Percentiles rank a stretch among this genome's conserved stretches.
Evolutionary conservation across 1,140 invertebrate genomes (phyloP).

Genomic region (Brachionus manjavacas): DNA sequence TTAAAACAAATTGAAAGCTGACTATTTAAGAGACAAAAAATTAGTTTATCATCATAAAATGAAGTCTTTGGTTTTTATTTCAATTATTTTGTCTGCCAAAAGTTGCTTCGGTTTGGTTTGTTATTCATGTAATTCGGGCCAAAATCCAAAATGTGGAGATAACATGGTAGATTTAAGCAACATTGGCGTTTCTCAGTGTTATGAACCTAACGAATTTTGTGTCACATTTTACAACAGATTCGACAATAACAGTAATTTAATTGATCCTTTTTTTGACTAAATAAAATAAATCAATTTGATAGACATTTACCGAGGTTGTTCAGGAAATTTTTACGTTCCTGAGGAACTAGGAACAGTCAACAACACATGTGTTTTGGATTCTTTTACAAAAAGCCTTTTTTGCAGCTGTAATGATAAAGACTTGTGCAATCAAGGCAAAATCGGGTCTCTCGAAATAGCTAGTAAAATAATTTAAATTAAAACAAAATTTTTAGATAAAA

Average conservation of each 20-base stretch:
- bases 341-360: not conserved
- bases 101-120: not conserved
- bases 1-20: not conserved
- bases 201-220: not conserved
- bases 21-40: not conserved
- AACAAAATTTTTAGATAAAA: no score
- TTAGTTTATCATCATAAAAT: no score
- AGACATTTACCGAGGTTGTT: slow-evolving; percentile 25
- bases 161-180: not conserved
- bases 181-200: not conserved
- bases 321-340: not conserved
- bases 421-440: slow-evolving; percentile 7
- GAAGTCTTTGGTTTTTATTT: not conserved
- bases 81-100: not conserved
- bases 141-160: not conserved
- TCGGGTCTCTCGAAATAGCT: no score
- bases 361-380: slow-evolving; percentile 10
- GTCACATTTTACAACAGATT: slow-evolving; percentile 18
- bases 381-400: not conserved
- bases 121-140: not conserved
- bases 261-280: not conserved
- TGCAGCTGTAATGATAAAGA: slow-evolving; percentile 7
- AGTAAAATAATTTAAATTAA: no score
- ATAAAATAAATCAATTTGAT: not conserved
- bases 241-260: slow-evolving; percentile 10